These are phyloP conservation scores for Ceyx margarethae DNA, from an alignment of 2,113 vertebrate species.

Conservation along the genomic window DNA sequence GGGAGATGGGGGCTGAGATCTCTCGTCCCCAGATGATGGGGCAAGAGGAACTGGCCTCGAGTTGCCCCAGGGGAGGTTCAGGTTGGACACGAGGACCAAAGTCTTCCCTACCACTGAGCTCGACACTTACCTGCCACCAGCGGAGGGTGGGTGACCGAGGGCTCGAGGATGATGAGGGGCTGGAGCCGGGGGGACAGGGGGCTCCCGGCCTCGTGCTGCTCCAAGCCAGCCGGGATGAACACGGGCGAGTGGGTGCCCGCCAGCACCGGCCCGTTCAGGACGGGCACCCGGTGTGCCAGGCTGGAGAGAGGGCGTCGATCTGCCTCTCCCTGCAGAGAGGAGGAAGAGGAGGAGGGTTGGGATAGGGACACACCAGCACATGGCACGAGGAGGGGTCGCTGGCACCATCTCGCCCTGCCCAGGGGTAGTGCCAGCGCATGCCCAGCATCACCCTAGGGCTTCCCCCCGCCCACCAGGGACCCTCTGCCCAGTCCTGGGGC, in stretches of 20 bases:
- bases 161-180: slow-evolving; percentile 88
- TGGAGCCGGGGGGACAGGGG: slow-evolving; percentile 80
- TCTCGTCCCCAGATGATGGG: too few relatives aligned
- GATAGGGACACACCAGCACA: neutral
- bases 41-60: too few relatives aligned
- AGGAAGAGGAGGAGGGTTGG: neutral
- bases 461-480: rapidly evolving
- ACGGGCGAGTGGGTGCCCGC: slow-evolving; percentile 70
- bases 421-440: rapidly evolving
- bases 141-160: slow-evolving; percentile 80
- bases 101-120: neutral
- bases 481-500: neutral
- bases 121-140: slow-evolving; percentile 79
- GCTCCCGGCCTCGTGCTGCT: slow-evolving; percentile 78
- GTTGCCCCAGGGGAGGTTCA: too few relatives aligned
- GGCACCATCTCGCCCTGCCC: rapidly evolving
- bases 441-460: neutral
- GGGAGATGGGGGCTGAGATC: too few relatives aligned
- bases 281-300: slow-evolving; percentile 74
- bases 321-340: slow-evolving; percentile 76
- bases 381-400: rapidly evolving
- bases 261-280: slow-evolving; percentile 70
- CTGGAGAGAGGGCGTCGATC: slow-evolving; percentile 71
- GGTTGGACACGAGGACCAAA: too few relatives aligned
- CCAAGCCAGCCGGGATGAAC: slow-evolving; percentile 81